Evolutionary conservation across 1,140 invertebrate genomes (phyloP).

Genomic region (Drosophila sechellia): DNA sequence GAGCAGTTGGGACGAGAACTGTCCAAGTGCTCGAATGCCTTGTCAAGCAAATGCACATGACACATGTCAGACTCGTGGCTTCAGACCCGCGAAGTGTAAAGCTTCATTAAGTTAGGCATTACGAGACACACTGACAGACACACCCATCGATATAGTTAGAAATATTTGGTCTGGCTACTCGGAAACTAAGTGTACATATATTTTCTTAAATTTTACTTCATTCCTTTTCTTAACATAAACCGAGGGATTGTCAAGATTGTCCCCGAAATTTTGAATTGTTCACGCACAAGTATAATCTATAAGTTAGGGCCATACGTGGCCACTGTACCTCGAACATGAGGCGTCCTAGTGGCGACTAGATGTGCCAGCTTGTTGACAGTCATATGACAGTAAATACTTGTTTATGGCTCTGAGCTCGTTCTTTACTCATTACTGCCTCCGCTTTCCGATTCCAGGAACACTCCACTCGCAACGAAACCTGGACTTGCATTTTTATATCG

Average conservation of each 20-base stretch:
- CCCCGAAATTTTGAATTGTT: too few species aligned
- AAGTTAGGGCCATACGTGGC: neutral
- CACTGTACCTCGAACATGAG: slow-evolving; percentile 12
- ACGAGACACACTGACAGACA: slow-evolving; percentile 18
- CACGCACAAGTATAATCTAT: neutral
- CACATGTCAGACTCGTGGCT: slow-evolving; percentile 60
- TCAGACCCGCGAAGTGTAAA: slow-evolving; percentile 47
- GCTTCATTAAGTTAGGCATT: slow-evolving; percentile 65
- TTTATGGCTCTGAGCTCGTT: slow-evolving; percentile 35
- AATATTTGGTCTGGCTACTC: too few species aligned
- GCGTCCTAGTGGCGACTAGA: neutral
- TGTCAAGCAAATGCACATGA: slow-evolving; percentile 74
- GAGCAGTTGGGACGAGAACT: slow-evolving; percentile 4
- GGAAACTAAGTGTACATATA: too few species aligned
- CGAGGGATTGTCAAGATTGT: too few species aligned
- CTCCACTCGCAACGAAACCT: slow-evolving; percentile 67
- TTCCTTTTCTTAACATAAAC: too few species aligned
- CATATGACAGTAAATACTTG: slow-evolving; percentile 76
- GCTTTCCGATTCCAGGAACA: slow-evolving; percentile 40
- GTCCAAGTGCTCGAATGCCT: slow-evolving; percentile 50
- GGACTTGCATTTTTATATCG: slow-evolving; percentile 69
- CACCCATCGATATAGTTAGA: neutral
- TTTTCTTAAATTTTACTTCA: too few species aligned
- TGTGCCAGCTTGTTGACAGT: slow-evolving; percentile 65
- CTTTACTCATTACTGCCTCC: slow-evolving; percentile 17